Conservation (phyloP, 2,797 vertebrate species). For the Lerista edwardsae region DNA sequence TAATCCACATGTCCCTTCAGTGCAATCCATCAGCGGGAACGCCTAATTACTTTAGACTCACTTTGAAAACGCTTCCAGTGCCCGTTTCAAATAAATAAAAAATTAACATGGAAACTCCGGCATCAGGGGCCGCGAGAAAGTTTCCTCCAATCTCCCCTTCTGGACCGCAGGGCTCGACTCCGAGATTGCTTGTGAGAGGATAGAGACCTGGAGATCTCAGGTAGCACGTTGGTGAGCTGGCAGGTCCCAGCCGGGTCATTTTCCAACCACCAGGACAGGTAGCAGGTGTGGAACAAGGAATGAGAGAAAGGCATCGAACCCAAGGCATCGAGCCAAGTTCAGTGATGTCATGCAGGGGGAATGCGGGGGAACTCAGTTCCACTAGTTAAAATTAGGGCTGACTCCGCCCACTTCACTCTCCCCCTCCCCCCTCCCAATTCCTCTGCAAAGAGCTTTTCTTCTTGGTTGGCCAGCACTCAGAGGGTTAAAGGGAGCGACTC, state of each 20-base stretch:
- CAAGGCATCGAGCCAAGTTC: too few relatives aligned
- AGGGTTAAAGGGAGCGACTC: too few relatives aligned
- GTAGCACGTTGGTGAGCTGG: background rate
- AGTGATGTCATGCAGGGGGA: too few relatives aligned
- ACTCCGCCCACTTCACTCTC: too few relatives aligned
- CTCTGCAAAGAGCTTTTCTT: too few relatives aligned
- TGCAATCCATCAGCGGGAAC: constrained; percentile 77
- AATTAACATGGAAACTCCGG: constrained; percentile 67
- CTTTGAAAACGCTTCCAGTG: constrained; percentile 78
- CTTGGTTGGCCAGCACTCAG: too few relatives aligned
- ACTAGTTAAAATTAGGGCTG: too few relatives aligned
- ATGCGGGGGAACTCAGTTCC: too few relatives aligned
- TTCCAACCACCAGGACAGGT: too few relatives aligned
- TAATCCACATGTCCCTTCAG: constrained; percentile 80
- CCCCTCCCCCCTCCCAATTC: too few relatives aligned
- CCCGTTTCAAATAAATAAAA: constrained; percentile 81
- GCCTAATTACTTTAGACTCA: constrained; percentile 83
- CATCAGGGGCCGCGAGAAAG: constrained; percentile 53
- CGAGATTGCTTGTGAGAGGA: background rate
- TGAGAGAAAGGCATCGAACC: background rate
- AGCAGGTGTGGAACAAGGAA: too few relatives aligned
- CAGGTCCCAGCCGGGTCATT: too few relatives aligned
- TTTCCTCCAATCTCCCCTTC: constrained; percentile 25
- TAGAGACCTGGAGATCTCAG: background rate
- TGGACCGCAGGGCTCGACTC: constrained; percentile 4